Evolutionary conservation across 2,797 vertebrate genomes (phyloP).

Genomic region (Rachycentron canadum): DNA sequence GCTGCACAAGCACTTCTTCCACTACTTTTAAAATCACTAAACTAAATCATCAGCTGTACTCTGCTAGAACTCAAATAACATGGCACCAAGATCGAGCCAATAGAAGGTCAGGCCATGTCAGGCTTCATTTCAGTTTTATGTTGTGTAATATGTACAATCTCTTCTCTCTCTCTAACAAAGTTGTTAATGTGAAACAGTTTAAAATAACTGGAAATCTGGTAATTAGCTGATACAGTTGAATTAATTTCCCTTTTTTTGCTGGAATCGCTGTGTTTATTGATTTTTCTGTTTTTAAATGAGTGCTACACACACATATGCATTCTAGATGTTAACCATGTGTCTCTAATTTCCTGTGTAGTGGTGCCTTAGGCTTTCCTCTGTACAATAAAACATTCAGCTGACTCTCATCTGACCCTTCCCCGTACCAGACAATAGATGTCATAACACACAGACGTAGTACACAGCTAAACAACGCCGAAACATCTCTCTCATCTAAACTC

Average conservation of each 20-base stretch:
- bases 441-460: neutral
- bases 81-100: neutral
- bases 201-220: no score
- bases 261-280: neutral
- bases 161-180: neutral
- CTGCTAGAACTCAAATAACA: neutral
- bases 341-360: neutral
- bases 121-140: neutral
- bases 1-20: neutral
- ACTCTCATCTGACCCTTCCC: neutral
- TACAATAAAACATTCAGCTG: slow-evolving; percentile 10
- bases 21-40: neutral
- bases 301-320: neutral
- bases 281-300: neutral
- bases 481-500: neutral
- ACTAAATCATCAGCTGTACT: neutral
- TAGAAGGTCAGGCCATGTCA: no score
- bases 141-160: neutral
- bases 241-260: neutral
- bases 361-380: neutral
- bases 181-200: neutral
- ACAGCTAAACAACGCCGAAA: neutral
- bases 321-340: neutral
- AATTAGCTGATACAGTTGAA: neutral
- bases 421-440: neutral